These are phyloP conservation scores for rat (Rattus norvegicus) DNA, from an alignment of 2,113 vertebrate species.

Conservation along the genomic window GRCr8 NC_086023.1:64059001-64059500, in stretches of 20 bases:
- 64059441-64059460: neutral
- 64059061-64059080: conserved; percentile 56
- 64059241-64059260: neutral
- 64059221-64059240: conserved; percentile 27
- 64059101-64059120: neutral
- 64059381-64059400: conserved; percentile 13
- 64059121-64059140: conserved; percentile 19
- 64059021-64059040: neutral
- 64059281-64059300: neutral
- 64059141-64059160: neutral
- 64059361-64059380: neutral
- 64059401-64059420: conserved; percentile 13
- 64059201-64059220: conserved; percentile 19
- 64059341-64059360: neutral
- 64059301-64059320: neutral
- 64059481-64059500: neutral
- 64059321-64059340: conserved; percentile 37
- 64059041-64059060: conserved; percentile 49
- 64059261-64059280: conserved; percentile 10
- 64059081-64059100: neutral
- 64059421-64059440: conserved; percentile 29
- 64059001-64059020: conserved; percentile 15
- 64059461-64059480: neutral
- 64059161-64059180: neutral
- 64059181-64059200: conserved; percentile 7